These are phyloP conservation scores for Megaptera novaeangliae DNA, from an alignment of 2,113 vertebrate species.

Conservation along the genomic window DNA sequence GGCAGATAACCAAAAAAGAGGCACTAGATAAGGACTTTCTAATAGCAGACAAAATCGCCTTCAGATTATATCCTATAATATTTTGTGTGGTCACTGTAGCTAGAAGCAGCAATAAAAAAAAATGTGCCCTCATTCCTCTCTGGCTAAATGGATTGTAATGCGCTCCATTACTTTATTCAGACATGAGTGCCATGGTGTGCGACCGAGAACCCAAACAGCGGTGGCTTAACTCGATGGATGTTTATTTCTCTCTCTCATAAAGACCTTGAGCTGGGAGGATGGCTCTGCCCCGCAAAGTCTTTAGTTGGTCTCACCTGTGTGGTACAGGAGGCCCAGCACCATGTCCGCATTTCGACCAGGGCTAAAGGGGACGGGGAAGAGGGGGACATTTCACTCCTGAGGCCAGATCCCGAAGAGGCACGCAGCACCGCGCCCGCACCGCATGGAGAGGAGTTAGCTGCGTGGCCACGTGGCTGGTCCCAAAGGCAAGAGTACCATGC, in stretches of 20 bases:
- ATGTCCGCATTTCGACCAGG: rapidly evolving
- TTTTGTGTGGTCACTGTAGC: neutral
- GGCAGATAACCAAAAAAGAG: neutral
- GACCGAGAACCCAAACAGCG: neutral
- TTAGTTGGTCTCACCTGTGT: rapidly evolving
- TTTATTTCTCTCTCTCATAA: neutral
- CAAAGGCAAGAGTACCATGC: neutral
- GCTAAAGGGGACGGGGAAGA: neutral
- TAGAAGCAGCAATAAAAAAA: no score
- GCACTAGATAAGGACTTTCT: neutral
- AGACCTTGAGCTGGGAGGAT: rapidly evolving
- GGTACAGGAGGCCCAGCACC: no score
- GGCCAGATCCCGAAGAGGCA: neutral
- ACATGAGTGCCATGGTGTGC: neutral
- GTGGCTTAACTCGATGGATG: neutral
- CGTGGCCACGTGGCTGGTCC: rapidly evolving
- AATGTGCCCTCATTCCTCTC: neutral
- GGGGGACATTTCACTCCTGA: no score
- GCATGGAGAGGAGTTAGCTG: rapidly evolving
- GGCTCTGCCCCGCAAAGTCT: rapidly evolving
- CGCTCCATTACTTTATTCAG: neutral
- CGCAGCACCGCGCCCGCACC: rapidly evolving
- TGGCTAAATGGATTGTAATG: neutral
- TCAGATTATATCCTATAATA: neutral
- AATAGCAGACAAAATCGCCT: neutral